A percentile compares a stretch with the other conserved stretches of the same genome.
Conservation (phyloP, 2,888 invertebrate species). For the Hyles lineata region DNA sequence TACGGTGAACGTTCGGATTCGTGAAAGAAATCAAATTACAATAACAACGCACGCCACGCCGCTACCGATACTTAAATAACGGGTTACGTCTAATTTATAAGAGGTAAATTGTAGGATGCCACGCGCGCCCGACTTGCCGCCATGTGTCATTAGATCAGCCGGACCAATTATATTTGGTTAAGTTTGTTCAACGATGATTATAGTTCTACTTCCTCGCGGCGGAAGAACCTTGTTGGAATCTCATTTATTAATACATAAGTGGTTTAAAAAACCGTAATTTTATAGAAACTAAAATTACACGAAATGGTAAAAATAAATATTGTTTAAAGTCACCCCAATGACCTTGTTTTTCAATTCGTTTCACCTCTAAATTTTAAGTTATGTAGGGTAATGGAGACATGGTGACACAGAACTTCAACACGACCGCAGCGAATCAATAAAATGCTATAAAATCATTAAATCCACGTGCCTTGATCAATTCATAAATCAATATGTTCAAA, state of each 20-base stretch:
- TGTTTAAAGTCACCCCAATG: neutral
- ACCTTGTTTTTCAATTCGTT: neutral
- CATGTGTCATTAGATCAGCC: slow-evolving; percentile 63
- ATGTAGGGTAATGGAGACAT: neutral
- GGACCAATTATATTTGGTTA: slow-evolving; percentile 72
- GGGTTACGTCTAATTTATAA: slow-evolving; percentile 81
- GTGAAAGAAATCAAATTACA: slow-evolving; percentile 81
- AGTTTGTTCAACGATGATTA: slow-evolving; percentile 72
- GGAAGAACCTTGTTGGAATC: slow-evolving; percentile 47
- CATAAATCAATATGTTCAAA: too few species aligned
- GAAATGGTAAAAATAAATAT: slow-evolving; percentile 20
- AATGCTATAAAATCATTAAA: too few species aligned
- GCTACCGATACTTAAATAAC: slow-evolving; percentile 79
- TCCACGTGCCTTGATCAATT: too few species aligned
- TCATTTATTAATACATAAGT: slow-evolving; percentile 24
- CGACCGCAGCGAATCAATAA: too few species aligned
- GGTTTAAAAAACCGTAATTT: slow-evolving; percentile 1
- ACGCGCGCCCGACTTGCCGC: slow-evolving; percentile 63
- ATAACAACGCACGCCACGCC: slow-evolving; percentile 78
- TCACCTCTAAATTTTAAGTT: neutral
- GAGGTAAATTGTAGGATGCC: slow-evolving; percentile 78
- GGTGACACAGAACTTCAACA: too few species aligned
- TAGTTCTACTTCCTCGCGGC: slow-evolving; percentile 62
- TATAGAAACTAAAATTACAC: slow-evolving; percentile 20
- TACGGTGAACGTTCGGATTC: slow-evolving; percentile 61